These are phyloP conservation scores for Chaetoderma sp. DNA, from an alignment of 2,888 invertebrate genomes.

Conservation along the genomic window DNA sequence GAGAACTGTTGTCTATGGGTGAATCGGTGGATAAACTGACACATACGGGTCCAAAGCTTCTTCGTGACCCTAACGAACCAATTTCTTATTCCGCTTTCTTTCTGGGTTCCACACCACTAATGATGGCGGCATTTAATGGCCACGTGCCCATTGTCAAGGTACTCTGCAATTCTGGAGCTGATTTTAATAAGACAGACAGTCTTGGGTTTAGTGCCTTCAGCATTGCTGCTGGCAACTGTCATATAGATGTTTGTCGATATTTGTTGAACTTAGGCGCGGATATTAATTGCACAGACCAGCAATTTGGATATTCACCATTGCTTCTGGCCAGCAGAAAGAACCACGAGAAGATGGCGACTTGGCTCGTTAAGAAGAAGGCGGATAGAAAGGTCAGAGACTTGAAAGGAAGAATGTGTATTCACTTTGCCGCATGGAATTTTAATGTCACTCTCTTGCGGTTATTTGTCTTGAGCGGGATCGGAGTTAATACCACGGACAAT, in stretches of 20 bases:
- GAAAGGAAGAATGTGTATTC: conserved; percentile 24
- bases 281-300: conserved; percentile 41
- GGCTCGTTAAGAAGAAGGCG: conserved; percentile 20
- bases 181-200: conserved; percentile 16
- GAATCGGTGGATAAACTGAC: conserved; percentile 17
- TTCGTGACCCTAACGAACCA: not conserved
- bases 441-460: conserved; percentile 20
- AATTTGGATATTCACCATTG: conserved; percentile 45
- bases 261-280: conserved; percentile 41
- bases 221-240: conserved; percentile 13
- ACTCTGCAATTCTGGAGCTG: conserved; percentile 15
- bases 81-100: conserved; percentile 12
- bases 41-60: conserved; percentile 14
- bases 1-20: conserved; percentile 17
- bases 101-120: conserved; percentile 23
- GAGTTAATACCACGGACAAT: conserved; percentile 23
- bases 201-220: conserved; percentile 18
- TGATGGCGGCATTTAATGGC: conserved; percentile 20
- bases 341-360: conserved; percentile 19
- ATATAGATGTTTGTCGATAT: conserved; percentile 17
- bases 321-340: conserved; percentile 41
- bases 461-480: conserved; percentile 7
- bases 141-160: conserved; percentile 8
- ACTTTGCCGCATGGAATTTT: conserved; percentile 37
- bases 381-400: conserved; percentile 16